Percentiles rank a stretch among this genome's conserved stretches.
phyloP scores from a whole-genome alignment of 1,140 invertebrate genomes.

The Solenopsis invicta region DNA sequence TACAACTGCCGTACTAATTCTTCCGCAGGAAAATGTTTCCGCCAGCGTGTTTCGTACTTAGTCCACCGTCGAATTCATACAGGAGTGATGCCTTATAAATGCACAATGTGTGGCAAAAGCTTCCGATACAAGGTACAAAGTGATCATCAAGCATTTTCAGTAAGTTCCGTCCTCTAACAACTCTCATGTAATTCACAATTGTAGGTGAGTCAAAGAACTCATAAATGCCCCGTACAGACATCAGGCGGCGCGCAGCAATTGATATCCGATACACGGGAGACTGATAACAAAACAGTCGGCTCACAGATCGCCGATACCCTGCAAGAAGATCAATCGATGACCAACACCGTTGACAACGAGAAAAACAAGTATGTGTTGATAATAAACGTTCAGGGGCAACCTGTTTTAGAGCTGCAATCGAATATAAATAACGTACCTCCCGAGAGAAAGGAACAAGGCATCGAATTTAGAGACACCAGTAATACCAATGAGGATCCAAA shows the following conservation, averaged over 20 bases:
- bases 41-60: constrained; percentile 94
- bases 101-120: constrained; percentile 92
- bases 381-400: constrained; percentile 81
- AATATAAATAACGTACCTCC: constrained; percentile 58
- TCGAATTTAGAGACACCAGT: background rate
- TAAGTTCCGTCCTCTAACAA: background rate
- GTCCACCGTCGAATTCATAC: constrained; percentile 95
- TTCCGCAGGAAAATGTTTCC: constrained; percentile 93
- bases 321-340: constrained; percentile 53
- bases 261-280: constrained; percentile 78
- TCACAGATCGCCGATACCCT: constrained; percentile 27
- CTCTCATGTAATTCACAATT: constrained; percentile 17
- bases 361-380: constrained; percentile 83
- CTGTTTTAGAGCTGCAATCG: constrained; percentile 79
- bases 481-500: constrained; percentile 53
- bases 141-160: constrained; percentile 30
- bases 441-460: constrained; percentile 46
- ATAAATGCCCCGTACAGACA: constrained; percentile 91
- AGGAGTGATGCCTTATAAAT: constrained; percentile 94
- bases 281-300: constrained; percentile 9
- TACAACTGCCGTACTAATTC: constrained; percentile 60
- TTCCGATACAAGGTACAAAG: constrained; percentile 93
- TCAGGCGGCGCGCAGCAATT: constrained; percentile 87
- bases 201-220: constrained; percentile 92
- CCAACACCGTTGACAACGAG: constrained; percentile 68